Evolutionary conservation across 2,113 vertebrate species (phyloP).

Genomic region (Alouatta palliata): DNA sequence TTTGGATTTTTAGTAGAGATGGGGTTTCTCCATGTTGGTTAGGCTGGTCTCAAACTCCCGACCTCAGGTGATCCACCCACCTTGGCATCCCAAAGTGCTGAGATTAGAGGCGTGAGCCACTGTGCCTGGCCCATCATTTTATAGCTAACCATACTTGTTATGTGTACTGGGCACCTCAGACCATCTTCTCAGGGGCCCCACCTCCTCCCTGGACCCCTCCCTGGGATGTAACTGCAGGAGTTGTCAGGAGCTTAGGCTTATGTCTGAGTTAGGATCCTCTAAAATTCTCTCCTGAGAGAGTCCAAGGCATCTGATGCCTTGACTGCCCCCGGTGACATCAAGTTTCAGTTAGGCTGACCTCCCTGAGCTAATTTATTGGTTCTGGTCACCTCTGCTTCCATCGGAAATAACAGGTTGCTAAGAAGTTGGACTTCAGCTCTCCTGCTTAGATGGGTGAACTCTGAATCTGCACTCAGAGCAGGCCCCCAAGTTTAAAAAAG

Average conservation of each 20-base stretch:
- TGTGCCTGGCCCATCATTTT: no score
- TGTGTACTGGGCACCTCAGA: no score
- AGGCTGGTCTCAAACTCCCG: no score
- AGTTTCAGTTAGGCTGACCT: conserved; percentile 56
- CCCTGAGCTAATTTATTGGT: conserved; percentile 58
- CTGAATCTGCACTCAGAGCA: conserved; percentile 57
- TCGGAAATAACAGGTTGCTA: conserved; percentile 72
- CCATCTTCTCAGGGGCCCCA: not conserved
- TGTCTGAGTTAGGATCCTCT: not conserved
- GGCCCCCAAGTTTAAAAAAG: conserved; percentile 58
- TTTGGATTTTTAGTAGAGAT: no score
- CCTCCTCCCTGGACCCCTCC: not conserved
- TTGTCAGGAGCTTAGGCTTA: not conserved
- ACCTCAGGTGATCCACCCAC: no score
- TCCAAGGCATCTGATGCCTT: not conserved
- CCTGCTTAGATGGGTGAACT: not conserved
- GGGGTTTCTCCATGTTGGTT: no score
- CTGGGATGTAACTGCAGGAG: not conserved
- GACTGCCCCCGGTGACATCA: conserved; percentile 22
- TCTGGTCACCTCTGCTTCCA: conserved; percentile 46
- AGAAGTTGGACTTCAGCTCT: conserved; percentile 46
- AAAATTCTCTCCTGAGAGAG: not conserved
- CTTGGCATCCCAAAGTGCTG: no score
- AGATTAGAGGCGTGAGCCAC: no score
- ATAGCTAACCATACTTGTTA: not conserved